phyloP scores from a whole-genome alignment of 2,113 vertebrate species.

The Anser cygnoides region DNA sequence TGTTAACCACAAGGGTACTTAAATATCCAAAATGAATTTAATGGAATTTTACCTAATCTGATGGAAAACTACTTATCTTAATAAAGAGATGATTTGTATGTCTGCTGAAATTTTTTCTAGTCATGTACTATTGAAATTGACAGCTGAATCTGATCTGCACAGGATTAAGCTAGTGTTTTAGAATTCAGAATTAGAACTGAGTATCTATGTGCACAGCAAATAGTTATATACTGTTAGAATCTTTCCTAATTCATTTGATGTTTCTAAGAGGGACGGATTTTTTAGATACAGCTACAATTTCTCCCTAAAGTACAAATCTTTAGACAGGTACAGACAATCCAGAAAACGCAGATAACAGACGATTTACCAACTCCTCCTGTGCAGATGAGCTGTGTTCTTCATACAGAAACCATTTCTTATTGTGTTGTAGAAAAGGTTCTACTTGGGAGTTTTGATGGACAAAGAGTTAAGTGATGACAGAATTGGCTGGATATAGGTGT shows the following conservation, averaged over 20 bases:
- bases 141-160: not conserved
- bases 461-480: not conserved
- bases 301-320: not conserved
- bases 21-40: not conserved
- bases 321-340: not conserved
- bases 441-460: not conserved
- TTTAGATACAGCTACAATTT: not conserved
- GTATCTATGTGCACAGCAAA: not conserved
- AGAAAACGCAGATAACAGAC: not conserved
- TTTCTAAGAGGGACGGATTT: not conserved
- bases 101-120: not conserved
- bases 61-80: not conserved
- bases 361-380: not conserved
- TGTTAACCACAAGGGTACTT: not conserved
- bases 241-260: not conserved
- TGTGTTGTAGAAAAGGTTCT: not conserved
- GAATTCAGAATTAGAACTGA: not conserved
- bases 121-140: not conserved
- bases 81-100: not conserved
- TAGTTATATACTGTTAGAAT: not conserved
- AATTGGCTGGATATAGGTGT: not conserved
- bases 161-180: constrained; percentile 13
- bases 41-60: not conserved
- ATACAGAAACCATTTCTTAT: not conserved
- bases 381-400: not conserved